Evolutionary conservation across 1,140 invertebrate genomes (phyloP).

Genomic region (Penaeus chinensis): DNA sequence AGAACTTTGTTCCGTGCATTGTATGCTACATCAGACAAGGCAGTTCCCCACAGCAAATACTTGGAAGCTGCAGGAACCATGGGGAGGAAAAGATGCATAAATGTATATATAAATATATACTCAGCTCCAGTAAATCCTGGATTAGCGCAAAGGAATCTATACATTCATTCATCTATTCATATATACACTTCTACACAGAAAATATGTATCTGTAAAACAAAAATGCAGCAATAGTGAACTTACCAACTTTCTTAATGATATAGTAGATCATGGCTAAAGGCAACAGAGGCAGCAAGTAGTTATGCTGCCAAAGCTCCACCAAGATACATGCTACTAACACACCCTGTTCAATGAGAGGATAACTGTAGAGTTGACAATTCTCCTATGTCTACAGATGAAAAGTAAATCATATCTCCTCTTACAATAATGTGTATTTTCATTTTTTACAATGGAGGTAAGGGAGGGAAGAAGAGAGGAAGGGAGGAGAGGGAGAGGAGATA

Average conservation of each 20-base stretch:
- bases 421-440: too few relatives aligned
- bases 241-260: constrained; percentile 73
- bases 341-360: constrained; percentile 67
- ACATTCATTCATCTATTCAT: not conserved
- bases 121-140: not conserved
- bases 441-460: too few relatives aligned
- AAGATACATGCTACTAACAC: constrained; percentile 77
- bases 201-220: not conserved
- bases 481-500: too few relatives aligned
- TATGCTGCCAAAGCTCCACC: constrained; percentile 79
- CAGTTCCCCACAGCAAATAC: constrained; percentile 64
- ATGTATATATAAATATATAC: constrained; percentile 62
- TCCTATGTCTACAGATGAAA: too few relatives aligned
- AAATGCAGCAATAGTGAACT: constrained; percentile 44
- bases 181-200: not conserved
- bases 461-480: too few relatives aligned
- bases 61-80: constrained; percentile 58
- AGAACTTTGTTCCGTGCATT: not conserved
- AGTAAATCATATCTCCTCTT: too few relatives aligned
- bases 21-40: constrained; percentile 6
- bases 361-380: too few relatives aligned
- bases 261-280: constrained; percentile 77
- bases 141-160: not conserved
- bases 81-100: not conserved
- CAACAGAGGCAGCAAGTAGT: constrained; percentile 78